These are phyloP conservation scores for Nomada fabriciana DNA, from an alignment of 2,888 invertebrate genomes.

Conservation along the genomic window DNA sequence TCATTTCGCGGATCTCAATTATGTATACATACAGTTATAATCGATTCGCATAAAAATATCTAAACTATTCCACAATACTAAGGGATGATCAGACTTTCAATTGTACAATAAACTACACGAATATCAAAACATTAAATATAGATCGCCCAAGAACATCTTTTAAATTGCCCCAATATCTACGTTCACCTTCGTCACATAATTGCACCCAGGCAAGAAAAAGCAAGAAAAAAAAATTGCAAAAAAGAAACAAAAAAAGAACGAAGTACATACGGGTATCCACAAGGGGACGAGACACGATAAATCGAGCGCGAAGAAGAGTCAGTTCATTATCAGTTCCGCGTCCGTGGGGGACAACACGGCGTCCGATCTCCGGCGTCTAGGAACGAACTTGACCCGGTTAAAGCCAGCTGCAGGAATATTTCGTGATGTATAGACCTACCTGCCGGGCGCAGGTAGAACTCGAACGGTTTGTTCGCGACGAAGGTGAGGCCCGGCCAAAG, in stretches of 20 bases:
- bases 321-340: constrained; percentile 57
- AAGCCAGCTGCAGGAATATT: constrained; percentile 53
- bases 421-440: constrained; percentile 34
- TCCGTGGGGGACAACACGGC: constrained; percentile 37
- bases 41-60: too few species aligned
- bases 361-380: constrained; percentile 16
- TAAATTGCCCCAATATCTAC: not conserved
- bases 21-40: too few species aligned
- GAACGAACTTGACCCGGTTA: constrained; percentile 66
- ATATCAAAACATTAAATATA: too few species aligned
- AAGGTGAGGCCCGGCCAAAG: constrained; percentile 37
- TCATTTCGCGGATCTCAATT: too few species aligned
- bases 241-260: not conserved
- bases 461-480: constrained; percentile 37
- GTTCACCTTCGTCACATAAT: not conserved
- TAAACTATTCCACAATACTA: too few species aligned
- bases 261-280: constrained; percentile 20
- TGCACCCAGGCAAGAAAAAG: not conserved
- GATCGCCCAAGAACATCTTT: not conserved
- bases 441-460: constrained; percentile 60
- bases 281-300: not conserved
- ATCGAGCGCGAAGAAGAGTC: constrained; percentile 19
- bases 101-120: too few species aligned
- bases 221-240: not conserved
- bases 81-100: too few species aligned